These are phyloP conservation scores for Ptychobarbus kaznakovi DNA, from an alignment of 2,797 vertebrate species.

Conservation along the genomic window DNA sequence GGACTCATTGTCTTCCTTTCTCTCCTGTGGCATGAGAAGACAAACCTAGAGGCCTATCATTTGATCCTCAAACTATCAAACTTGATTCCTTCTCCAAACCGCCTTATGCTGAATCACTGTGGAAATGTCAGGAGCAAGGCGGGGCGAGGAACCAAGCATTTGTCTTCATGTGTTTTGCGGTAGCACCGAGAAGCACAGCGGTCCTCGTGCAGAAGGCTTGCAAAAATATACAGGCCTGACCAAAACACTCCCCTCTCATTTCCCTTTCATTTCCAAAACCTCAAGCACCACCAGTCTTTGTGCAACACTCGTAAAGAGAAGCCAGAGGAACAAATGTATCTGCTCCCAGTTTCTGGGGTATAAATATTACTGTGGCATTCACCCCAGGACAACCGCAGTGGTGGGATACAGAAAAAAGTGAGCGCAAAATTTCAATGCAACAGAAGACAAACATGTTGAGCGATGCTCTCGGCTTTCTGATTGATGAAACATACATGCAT, in stretches of 20 bases:
- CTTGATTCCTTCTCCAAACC: slow-evolving; percentile 27
- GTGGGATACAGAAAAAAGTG: neutral
- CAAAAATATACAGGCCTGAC: slow-evolving; percentile 46
- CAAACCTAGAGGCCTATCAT: slow-evolving; percentile 69
- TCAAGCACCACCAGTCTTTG: slow-evolving; percentile 49
- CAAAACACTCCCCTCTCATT: slow-evolving; percentile 46
- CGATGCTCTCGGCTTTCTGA: slow-evolving; percentile 40
- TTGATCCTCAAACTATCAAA: slow-evolving; percentile 60
- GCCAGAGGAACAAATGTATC: slow-evolving; percentile 51
- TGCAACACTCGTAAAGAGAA: slow-evolving; percentile 41
- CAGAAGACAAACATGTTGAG: slow-evolving; percentile 21
- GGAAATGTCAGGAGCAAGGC: slow-evolving; percentile 16
- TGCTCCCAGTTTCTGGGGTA: slow-evolving; percentile 39
- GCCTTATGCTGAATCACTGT: slow-evolving; percentile 49
- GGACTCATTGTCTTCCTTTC: slow-evolving; percentile 16
- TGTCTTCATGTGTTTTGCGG: slow-evolving; percentile 60
- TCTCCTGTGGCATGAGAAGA: slow-evolving; percentile 33
- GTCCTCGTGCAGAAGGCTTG: slow-evolving; percentile 32
- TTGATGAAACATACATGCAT: slow-evolving; percentile 34
- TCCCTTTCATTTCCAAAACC: slow-evolving; percentile 58
- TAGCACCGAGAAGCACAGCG: slow-evolving; percentile 19
- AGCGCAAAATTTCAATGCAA: slow-evolving; percentile 17
- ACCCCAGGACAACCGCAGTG: slow-evolving; percentile 24
- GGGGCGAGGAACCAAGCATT: slow-evolving; percentile 38
- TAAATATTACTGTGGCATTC: slow-evolving; percentile 55